These are phyloP conservation scores for Charanyca ferruginea DNA, from an alignment of 2,888 invertebrate species.

Conservation along the genomic window DNA sequence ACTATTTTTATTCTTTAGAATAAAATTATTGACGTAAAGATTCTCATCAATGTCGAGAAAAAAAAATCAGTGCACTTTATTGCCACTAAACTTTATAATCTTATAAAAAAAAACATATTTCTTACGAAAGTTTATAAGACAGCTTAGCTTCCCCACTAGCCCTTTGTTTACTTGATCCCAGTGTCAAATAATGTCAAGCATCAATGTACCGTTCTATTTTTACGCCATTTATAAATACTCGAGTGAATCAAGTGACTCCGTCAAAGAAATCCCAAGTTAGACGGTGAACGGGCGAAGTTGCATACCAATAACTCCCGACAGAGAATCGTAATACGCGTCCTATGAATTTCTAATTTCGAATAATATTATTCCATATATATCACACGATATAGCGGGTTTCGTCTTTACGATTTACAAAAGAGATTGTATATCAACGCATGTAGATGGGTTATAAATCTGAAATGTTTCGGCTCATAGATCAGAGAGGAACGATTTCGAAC, in stretches of 20 bases:
- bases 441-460: constrained; percentile 49
- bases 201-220: constrained; percentile 67
- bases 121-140: not conserved
- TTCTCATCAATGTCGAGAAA: not conserved
- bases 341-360: constrained; percentile 73
- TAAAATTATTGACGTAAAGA: too few relatives aligned
- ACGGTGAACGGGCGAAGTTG: constrained; percentile 59
- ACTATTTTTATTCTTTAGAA: too few relatives aligned
- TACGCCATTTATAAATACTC: constrained; percentile 72
- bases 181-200: constrained; percentile 53
- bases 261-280: constrained; percentile 64
- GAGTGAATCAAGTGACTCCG: constrained; percentile 67
- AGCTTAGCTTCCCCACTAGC: not conserved
- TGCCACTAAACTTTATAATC: too few relatives aligned
- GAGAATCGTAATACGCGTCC: constrained; percentile 70
- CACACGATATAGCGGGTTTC: constrained; percentile 39
- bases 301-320: constrained; percentile 73
- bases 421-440: constrained; percentile 37
- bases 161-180: constrained; percentile 51
- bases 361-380: constrained; percentile 50
- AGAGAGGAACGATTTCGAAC: constrained; percentile 33
- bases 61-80: too few relatives aligned
- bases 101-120: not conserved
- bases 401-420: constrained; percentile 51
- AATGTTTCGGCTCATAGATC: constrained; percentile 57